A percentile compares a stretch with the other conserved stretches of the same genome.
These are phyloP conservation scores for Pseudomugil gertrudae DNA, from an alignment of 2,797 vertebrate species.

Conservation along the genomic window DNA sequence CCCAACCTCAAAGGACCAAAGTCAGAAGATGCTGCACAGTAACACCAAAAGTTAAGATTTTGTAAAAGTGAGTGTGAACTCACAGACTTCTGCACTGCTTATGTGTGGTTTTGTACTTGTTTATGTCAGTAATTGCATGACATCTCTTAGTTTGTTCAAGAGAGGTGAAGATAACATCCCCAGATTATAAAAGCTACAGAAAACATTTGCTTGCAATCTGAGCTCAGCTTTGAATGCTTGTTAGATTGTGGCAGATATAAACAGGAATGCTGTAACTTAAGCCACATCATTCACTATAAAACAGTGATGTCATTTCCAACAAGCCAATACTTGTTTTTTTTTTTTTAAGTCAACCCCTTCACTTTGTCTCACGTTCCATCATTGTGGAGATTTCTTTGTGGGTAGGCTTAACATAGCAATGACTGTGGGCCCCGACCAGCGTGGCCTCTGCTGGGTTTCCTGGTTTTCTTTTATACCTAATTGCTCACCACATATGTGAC, in stretches of 20 bases:
- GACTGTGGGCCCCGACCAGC: constrained; percentile 65
- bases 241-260: constrained; percentile 44
- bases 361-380: constrained; percentile 30
- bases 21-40: constrained; percentile 54
- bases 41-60: constrained; percentile 20
- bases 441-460: constrained; percentile 64
- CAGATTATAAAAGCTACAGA: constrained; percentile 18
- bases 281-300: constrained; percentile 54
- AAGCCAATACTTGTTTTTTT: constrained; percentile 25
- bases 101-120: constrained; percentile 15
- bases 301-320: constrained; percentile 66
- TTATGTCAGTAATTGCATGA: constrained; percentile 1
- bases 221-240: constrained; percentile 26
- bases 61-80: constrained; percentile 7
- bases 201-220: constrained; percentile 46
- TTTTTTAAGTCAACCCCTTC: constrained; percentile 26
- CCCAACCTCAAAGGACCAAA: constrained; percentile 20
- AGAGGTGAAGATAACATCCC: constrained; percentile 34
- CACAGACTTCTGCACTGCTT: background rate
- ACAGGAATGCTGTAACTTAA: constrained; percentile 40
- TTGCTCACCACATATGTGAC: constrained; percentile 79
- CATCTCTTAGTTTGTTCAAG: constrained; percentile 36
- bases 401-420: constrained; percentile 64
- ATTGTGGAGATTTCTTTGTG: constrained; percentile 52
- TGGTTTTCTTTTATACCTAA: constrained; percentile 78